A percentile compares a stretch with the other conserved stretches of the same genome.
Evolutionary conservation across 2,113 vertebrate genomes (phyloP).

Genomic region (Pardalotus punctatus): DNA sequence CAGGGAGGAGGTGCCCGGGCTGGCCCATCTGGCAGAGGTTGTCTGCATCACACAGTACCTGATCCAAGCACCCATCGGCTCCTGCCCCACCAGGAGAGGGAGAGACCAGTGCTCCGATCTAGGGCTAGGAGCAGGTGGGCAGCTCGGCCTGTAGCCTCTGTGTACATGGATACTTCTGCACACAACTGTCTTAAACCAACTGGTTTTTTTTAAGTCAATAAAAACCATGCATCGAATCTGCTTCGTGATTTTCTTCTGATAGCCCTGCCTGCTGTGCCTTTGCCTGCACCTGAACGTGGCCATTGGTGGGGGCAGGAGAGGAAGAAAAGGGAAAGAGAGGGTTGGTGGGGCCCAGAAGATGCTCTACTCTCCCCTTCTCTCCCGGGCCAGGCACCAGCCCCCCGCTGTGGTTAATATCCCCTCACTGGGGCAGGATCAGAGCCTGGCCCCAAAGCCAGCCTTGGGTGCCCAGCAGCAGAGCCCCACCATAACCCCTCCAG

Average conservation of each 20-base stretch:
- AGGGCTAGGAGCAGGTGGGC: not conserved
- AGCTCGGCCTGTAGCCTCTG: not conserved
- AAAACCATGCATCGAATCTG: not conserved
- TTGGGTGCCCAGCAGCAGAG: not conserved
- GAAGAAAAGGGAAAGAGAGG: not conserved
- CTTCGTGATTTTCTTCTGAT: not conserved
- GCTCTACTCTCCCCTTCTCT: not conserved
- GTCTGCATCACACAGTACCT: not conserved
- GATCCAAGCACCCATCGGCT: not conserved
- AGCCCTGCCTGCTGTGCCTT: not conserved
- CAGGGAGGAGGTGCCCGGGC: not conserved
- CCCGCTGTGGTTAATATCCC: not conserved
- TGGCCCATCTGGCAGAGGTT: not conserved
- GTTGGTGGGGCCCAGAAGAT: not conserved
- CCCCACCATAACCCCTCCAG: not conserved
- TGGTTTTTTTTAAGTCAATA: not conserved
- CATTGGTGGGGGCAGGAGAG: accelerated
- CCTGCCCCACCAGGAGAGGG: not conserved
- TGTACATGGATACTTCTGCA: slow-evolving; percentile 19
- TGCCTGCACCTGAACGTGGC: not conserved
- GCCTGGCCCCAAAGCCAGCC: accelerated
- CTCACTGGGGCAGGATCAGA: not conserved
- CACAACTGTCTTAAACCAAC: slow-evolving; percentile 57
- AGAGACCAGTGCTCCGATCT: not conserved
- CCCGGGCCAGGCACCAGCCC: accelerated